Evolutionary conservation across 1,140 invertebrate species (phyloP), one percentile per base, ranked within the genome.

Genomic region (Sycophila sp.): DNA sequence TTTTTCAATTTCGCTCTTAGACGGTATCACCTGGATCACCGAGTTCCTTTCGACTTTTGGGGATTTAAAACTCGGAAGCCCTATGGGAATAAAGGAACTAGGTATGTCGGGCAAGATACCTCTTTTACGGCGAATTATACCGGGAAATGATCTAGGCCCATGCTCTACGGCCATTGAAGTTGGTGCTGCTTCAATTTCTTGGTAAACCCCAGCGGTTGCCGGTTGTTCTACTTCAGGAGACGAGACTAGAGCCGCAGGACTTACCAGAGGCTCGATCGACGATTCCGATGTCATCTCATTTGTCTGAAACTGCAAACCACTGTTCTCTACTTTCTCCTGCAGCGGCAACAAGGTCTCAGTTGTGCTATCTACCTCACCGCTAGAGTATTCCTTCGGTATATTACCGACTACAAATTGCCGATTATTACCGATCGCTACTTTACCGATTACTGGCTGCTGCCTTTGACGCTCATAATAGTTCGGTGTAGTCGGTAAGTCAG

Each of bases 81-180:
- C 22, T 2, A n/a, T 38, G 17, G 4, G 24, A 7, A 11, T 42
- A 11, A 64, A n/a, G 4, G 49, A 49, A 13, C 24, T 28, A 28
- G 40, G 6, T 30, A 53, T 4, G 3, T 65, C 62, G 6, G 60
- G 30, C 15, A 65, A 8, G 8, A 71, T 56, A 2, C 28, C 24
- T 49, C 69, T 71, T 36, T 51, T 71, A 4, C 4, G 40, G 8
- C 67, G 56, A 34, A 22, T 60, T 24, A 42, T 17, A 4, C 59
- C 55, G 11, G 13, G 7, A 4, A 88, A 26, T 13, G 80, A 81
- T 51, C 88, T 83, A 4, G 87, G 88, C 0, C 88, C 87, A 66
- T 88, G 88, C 72, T 88, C 88, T 4, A 87, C 81, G 0, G 83
- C 83, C 0, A 87, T 80, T 0, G 83, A 81, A 4, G 81, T 77